Evolutionary conservation across 2,797 vertebrate species (phyloP).

Genomic region (Diglossa cyanea): DNA sequence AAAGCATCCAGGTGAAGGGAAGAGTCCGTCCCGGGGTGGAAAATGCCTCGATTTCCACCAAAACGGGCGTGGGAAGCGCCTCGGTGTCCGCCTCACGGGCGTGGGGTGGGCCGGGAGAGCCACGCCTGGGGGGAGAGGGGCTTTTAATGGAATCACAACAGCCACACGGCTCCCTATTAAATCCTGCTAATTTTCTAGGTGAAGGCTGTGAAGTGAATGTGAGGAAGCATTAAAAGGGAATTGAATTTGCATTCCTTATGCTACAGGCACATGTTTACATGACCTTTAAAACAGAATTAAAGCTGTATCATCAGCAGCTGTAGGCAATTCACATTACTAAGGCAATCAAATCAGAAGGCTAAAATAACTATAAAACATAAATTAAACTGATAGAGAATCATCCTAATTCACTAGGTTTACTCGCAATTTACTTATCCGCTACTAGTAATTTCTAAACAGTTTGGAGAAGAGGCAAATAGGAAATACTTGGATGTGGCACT

Average conservation of each 20-base stretch:
- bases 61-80: neutral
- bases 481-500: neutral
- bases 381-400: constrained; percentile 76
- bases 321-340: constrained; percentile 82
- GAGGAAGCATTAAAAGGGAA: constrained; percentile 76
- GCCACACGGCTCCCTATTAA: constrained; percentile 65
- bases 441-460: constrained; percentile 70
- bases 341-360: constrained; percentile 81
- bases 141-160: constrained; percentile 60
- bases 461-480: constrained; percentile 1
- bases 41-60: neutral
- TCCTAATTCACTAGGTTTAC: constrained; percentile 77
- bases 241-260: constrained; percentile 81
- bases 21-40: neutral
- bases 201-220: constrained; percentile 68
- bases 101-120: constrained; percentile 41
- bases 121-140: constrained; percentile 24
- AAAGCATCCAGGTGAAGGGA: neutral
- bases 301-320: constrained; percentile 81
- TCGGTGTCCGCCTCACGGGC: neutral
- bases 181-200: constrained; percentile 73
- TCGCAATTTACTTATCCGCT: constrained; percentile 71
- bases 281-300: constrained; percentile 85
- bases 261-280: constrained; percentile 81
- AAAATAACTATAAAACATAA: constrained; percentile 83